Percentiles rank a stretch among this genome's conserved stretches.
Evolutionary conservation across 2,113 vertebrate genomes (phyloP).

Genomic region (Passer montanus): DNA sequence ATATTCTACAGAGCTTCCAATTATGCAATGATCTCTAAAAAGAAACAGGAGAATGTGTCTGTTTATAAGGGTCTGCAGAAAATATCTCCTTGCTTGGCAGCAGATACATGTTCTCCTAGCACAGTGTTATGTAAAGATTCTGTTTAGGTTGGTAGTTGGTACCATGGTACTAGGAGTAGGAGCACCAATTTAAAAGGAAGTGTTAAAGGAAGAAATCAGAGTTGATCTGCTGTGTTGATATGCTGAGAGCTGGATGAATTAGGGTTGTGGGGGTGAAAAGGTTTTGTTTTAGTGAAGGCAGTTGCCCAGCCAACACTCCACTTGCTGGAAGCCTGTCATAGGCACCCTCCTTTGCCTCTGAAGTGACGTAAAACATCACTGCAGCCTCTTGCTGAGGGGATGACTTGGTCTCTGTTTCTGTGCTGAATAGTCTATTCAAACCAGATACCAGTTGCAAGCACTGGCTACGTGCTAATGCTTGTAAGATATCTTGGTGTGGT

Average conservation of each 20-base stretch:
- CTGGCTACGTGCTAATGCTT: background rate
- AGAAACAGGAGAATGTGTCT: constrained; percentile 56
- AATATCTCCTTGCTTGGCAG: constrained; percentile 43
- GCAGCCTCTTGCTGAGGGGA: background rate
- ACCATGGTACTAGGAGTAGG: background rate
- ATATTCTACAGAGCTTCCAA: constrained; percentile 64
- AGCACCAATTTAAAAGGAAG: background rate
- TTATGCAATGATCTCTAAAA: constrained; percentile 60
- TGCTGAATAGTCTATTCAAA: background rate
- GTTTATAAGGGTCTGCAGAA: constrained; percentile 60
- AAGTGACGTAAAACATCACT: background rate
- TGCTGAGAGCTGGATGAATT: background rate
- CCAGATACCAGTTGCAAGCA: background rate
- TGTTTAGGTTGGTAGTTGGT: background rate
- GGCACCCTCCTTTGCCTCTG: background rate
- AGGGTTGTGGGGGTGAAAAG: background rate
- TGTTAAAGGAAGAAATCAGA: background rate
- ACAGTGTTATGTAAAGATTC: constrained; percentile 19
- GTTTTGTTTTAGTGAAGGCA: background rate
- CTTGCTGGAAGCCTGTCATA: background rate
- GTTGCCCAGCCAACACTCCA: background rate
- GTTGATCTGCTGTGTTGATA: background rate
- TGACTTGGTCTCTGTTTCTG: background rate
- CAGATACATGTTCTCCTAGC: background rate
- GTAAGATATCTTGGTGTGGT: background rate